Evolutionary conservation across 2,797 vertebrate genomes (phyloP).

Genomic region (Eptatretus atami): DNA sequence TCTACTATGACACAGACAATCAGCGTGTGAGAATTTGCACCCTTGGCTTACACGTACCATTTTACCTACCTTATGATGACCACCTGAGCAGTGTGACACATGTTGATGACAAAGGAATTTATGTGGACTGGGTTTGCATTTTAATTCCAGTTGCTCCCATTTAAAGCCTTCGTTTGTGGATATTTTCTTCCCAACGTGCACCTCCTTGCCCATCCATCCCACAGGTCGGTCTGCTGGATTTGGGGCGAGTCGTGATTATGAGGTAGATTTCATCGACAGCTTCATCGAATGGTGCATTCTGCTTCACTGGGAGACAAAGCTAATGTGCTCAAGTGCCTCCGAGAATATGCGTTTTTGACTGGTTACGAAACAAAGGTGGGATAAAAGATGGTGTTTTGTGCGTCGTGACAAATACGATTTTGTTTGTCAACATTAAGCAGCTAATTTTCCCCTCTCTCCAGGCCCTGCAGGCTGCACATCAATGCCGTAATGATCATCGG

Average conservation of each 20-base stretch:
- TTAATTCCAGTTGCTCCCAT: too few species aligned
- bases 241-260: conserved; percentile 35
- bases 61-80: too few species aligned
- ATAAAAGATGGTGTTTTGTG: too few species aligned
- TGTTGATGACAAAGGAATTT: too few species aligned
- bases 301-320: background rate
- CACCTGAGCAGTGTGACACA: too few species aligned
- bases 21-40: conserved; percentile 21
- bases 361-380: conserved; percentile 8
- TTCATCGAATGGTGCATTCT: conserved; percentile 27
- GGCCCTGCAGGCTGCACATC: conserved; percentile 1
- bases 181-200: too few species aligned
- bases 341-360: conserved; percentile 6
- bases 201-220: background rate
- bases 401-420: too few species aligned
- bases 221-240: conserved; percentile 41
- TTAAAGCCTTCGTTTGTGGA: too few species aligned
- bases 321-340: background rate
- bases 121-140: too few species aligned
- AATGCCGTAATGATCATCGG: conserved; percentile 6
- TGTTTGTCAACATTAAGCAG: background rate
- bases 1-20: conserved; percentile 34
- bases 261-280: conserved; percentile 35
- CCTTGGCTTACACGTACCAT: too few species aligned
- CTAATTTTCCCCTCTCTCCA: background rate